Evolutionary conservation across 2,113 vertebrate genomes (phyloP).

Genomic region (Podilymbus podiceps): DNA sequence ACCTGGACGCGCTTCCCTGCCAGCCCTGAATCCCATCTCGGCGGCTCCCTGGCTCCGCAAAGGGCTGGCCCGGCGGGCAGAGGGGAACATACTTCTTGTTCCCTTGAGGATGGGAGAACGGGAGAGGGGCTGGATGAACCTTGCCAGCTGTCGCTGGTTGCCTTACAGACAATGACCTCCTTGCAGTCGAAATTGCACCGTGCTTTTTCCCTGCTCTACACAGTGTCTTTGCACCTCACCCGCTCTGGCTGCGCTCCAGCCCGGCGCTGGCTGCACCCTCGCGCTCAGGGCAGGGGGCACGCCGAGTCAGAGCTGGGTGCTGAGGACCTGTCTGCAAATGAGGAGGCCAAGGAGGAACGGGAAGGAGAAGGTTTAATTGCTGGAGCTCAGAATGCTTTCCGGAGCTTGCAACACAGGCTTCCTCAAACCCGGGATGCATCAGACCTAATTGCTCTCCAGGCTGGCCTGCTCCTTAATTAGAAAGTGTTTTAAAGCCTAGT

Average conservation of each 20-base stretch:
- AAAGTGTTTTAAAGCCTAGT: constrained; percentile 51
- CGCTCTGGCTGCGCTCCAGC: not conserved
- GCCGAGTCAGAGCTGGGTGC: not conserved
- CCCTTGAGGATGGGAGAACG: not conserved
- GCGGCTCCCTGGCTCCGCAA: not conserved
- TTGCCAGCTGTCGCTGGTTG: not conserved
- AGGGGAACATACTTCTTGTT: not conserved
- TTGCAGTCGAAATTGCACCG: not conserved
- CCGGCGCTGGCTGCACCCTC: not conserved
- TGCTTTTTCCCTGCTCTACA: not conserved
- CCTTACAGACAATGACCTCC: not conserved
- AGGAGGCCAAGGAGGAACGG: not conserved
- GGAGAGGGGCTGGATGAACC: not conserved
- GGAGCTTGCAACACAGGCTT: constrained; percentile 23
- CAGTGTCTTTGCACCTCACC: not conserved
- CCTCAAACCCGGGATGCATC: constrained; percentile 32
- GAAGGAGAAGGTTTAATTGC: constrained; percentile 40
- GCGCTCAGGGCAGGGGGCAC: not conserved
- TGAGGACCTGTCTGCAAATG: not conserved
- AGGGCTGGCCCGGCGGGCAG: not conserved
- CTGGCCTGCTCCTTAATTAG: constrained; percentile 67
- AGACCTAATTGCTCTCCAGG: constrained; percentile 69
- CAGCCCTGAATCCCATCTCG: not conserved
- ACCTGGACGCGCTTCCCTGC: not conserved
- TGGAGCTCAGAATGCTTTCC: constrained; percentile 27